Base-by-base conservation (phyloP, 53 echinoderm and acorn worm genomes). In the Astropecten irregularis region DNA sequence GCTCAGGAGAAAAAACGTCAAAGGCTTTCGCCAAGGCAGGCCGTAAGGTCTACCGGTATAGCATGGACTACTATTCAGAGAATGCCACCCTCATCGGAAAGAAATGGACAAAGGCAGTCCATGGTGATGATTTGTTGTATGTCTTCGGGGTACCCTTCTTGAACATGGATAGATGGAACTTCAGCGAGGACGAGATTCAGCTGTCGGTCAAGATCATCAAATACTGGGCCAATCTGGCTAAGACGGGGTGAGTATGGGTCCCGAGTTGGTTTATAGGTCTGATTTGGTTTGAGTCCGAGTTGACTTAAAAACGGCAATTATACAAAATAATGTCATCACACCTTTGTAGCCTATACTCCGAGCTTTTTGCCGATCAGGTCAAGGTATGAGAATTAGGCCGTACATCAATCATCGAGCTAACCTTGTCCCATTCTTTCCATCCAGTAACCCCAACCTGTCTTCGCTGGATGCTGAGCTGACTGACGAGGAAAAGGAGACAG, bases 401-500 rank as follows among this genome's bases (percentile, higher is more conserved):
- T n/a, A n/a, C n/a, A 84, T 84, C 70, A 57, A 44, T 10, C 58
- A 70, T 61, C 71, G 84, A 71, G 10, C 84, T 23, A 84, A 84
- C 15, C 40, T 76, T 38, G 76, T 58, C 16, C 57, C 57, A 0
- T 57, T 56, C 42, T 22, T 42, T 8, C 42, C 11, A 8, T 42
- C 42, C 42, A 68, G 68, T 1, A 40, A 68, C 68, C 68, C 68
- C 6, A 68, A 68, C 7, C 42, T 68, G 21, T 37, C 68, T 8
- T 68, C 68, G 5, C n/a, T 39, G 39, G 68, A 68, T 40, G 20
- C 68, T 22, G 42, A 68, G 26, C 40, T 68, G 25, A 68, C 68
- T 19, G 68, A 37, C 40, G 68, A 68, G 42, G 68, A 68, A 19
- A 68, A 68, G 31, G 26, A 40, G 40, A 38, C 68, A 21, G 39